phyloP scores from a whole-genome alignment of 2,113 vertebrate genomes.

The Anhinga anhinga region DNA sequence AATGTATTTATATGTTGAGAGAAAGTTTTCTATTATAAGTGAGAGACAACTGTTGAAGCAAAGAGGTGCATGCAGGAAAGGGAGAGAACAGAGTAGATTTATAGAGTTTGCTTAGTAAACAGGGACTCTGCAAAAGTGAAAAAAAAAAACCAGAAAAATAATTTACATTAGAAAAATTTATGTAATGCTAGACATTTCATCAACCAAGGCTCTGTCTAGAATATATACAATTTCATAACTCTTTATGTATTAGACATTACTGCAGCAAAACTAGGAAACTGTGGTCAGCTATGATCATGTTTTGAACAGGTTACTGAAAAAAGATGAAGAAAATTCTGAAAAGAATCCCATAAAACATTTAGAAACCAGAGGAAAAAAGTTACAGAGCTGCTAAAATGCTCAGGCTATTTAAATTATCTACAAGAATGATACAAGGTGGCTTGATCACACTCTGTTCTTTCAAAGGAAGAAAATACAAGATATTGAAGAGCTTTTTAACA shows the following conservation, averaged over 20 bases:
- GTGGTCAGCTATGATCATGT: background rate
- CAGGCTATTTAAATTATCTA: background rate
- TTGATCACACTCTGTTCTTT: background rate
- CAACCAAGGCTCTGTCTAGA: background rate
- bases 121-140: background rate
- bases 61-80: background rate
- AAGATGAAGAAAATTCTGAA: background rate
- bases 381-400: background rate
- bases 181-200: background rate
- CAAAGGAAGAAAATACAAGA: background rate
- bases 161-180: background rate
- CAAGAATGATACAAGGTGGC: background rate
- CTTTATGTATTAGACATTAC: background rate
- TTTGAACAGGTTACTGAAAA: background rate
- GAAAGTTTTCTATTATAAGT: background rate
- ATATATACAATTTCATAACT: background rate
- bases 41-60: background rate
- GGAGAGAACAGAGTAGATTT: background rate
- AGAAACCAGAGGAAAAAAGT: background rate
- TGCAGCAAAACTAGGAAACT: background rate
- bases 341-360: background rate
- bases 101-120: background rate
- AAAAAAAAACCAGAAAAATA: rapidly evolving
- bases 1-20: background rate
- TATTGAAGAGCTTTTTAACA: background rate